Base-by-base conservation (phyloP, 2,888 invertebrate genomes). In the Synanthedon vespiformis region DNA sequence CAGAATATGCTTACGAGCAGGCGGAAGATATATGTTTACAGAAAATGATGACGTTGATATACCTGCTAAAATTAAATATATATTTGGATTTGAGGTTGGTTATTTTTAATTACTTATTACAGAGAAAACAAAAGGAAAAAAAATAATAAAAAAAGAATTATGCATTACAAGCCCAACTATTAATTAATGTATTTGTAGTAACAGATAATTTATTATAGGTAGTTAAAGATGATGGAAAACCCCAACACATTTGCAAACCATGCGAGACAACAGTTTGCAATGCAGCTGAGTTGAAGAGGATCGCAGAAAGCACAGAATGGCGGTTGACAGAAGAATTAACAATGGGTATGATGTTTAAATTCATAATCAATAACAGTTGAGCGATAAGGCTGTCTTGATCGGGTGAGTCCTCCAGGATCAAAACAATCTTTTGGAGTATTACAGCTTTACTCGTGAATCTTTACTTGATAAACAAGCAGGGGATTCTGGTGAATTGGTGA, bases 321-420 rank as follows among this genome's bases (percentile, higher is more conserved):
- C 60, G 70, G 48, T 49, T 74, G 40, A 60, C 71, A 34, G 68
- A 70, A 50, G 73, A 74, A 53, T n/a, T 62, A 22, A 67, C 68
- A 40, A 60, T 72, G 57, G 54, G 72, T 72, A n/a, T n/a, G n/a
- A n/a, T n/a, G n/a, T n/a, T n/a, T n/a, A n/a, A n/a, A n/a, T n/a
- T n/a, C n/a, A n/a, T n/a, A n/a, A n/a, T n/a, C n/a, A n/a, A n/a
- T n/a, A n/a, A n/a, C n/a, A n/a, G n/a, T n/a, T n/a, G n/a, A n/a
- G n/a, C n/a, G n/a, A n/a, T n/a, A n/a, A n/a, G n/a, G n/a, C n/a
- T n/a, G n/a, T n/a, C n/a, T n/a, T n/a, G n/a, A n/a, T n/a, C n/a
- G n/a, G n/a, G n/a, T n/a, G n/a, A n/a, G n/a, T n/a, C n/a, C n/a
- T n/a, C n/a, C n/a, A n/a, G n/a, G n/a, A n/a, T n/a, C n/a, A n/a